phyloP scores from a whole-genome alignment of 2,113 vertebrate species.

The Phylloscopus trochilus region DNA sequence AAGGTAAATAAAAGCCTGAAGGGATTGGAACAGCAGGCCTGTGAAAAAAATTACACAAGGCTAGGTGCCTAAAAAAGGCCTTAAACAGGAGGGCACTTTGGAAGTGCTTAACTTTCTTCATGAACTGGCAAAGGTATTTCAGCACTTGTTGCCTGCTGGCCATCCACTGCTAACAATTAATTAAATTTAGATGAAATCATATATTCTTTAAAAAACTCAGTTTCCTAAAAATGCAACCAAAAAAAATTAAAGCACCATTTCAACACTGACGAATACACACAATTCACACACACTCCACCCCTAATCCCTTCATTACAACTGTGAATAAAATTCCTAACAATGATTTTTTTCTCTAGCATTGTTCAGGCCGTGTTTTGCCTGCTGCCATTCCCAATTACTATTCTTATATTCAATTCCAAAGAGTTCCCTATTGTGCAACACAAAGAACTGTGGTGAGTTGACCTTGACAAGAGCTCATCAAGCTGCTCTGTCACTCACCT shows the following conservation, averaged over 20 bases:
- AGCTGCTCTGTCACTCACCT: neutral
- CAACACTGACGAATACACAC: neutral
- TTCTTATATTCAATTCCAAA: neutral
- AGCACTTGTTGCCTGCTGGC: neutral
- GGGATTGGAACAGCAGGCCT: neutral
- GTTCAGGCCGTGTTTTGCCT: neutral
- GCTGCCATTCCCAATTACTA: neutral
- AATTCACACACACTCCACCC: neutral
- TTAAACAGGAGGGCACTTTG: neutral
- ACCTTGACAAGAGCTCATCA: neutral
- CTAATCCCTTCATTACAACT: neutral
- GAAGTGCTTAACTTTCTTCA: neutral
- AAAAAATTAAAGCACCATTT: neutral
- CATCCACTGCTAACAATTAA: neutral
- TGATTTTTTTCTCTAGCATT: neutral
- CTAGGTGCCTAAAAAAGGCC: neutral
- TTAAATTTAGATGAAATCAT: neutral
- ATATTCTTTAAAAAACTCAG: neutral
- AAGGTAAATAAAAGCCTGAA: neutral
- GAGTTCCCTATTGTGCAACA: neutral
- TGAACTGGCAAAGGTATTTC: neutral
- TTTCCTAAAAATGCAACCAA: neutral
- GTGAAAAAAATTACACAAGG: neutral
- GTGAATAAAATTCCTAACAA: neutral
- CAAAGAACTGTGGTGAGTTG: neutral